phyloP scores from a whole-genome alignment of 2,888 invertebrate species.

The Macrophya annulata region DNA sequence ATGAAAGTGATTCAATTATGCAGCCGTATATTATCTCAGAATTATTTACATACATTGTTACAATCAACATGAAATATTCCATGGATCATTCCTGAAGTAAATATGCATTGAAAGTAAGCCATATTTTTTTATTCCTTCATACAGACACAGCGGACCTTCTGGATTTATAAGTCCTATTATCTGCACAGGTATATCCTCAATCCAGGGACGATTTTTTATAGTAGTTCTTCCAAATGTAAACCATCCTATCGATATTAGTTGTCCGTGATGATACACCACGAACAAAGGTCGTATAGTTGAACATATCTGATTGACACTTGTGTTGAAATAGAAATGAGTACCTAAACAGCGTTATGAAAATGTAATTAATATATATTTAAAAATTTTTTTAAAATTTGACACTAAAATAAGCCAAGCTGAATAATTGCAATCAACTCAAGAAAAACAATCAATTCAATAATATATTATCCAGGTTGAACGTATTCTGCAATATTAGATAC shows the following conservation, averaged over 20 bases:
- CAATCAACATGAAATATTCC: slow-evolving; percentile 58
- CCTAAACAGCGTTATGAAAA: background rate
- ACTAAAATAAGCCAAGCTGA: no score
- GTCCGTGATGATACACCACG: slow-evolving; percentile 58
- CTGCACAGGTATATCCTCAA: slow-evolving; percentile 59
- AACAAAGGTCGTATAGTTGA: slow-evolving; percentile 60
- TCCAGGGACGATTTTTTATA: slow-evolving; percentile 59
- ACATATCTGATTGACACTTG: slow-evolving; percentile 58
- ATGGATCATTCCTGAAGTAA: slow-evolving; percentile 63
- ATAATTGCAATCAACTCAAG: background rate
- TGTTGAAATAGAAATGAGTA: slow-evolving; percentile 64
- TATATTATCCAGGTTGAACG: background rate
- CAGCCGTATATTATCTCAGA: background rate
- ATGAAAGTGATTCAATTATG: background rate
- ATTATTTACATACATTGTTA: background rate
- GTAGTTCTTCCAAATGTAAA: slow-evolving; percentile 60
- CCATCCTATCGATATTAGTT: slow-evolving; percentile 63
- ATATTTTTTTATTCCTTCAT: slow-evolving; percentile 57
- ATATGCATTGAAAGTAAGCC: slow-evolving; percentile 63
- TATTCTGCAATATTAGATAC: slow-evolving; percentile 51
- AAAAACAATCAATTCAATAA: background rate
- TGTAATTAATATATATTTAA: background rate
- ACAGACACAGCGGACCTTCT: slow-evolving; percentile 60
- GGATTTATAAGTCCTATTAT: slow-evolving; percentile 50
- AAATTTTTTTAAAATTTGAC: background rate